A percentile compares a stretch with the other conserved stretches of the same genome.
These are phyloP conservation scores for Aegotheles bennettii DNA, from an alignment of 2,113 vertebrate species.

Conservation along the genomic window DNA sequence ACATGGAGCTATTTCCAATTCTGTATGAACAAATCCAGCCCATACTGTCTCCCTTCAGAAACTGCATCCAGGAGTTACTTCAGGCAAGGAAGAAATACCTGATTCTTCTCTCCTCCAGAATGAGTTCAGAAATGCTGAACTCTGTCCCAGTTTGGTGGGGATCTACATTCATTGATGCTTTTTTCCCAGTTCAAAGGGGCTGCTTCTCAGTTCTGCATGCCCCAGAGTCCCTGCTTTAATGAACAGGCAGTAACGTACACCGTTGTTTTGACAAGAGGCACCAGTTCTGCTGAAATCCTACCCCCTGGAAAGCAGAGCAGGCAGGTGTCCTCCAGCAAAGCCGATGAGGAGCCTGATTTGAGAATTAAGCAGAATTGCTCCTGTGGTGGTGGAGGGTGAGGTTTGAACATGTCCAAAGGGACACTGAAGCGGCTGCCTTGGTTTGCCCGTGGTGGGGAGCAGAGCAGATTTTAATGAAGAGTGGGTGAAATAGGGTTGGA, in stretches of 20 bases:
- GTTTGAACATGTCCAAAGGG: background rate
- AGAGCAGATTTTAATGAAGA: background rate
- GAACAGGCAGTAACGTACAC: background rate
- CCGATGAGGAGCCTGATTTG: background rate
- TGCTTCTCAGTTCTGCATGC: background rate
- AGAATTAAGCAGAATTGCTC: fast-evolving
- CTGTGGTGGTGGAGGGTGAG: fast-evolving
- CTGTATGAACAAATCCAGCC: background rate
- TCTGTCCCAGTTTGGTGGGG: background rate
- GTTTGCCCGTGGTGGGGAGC: background rate
- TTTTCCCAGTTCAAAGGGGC: background rate
- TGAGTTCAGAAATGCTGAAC: background rate
- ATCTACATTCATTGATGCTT: background rate
- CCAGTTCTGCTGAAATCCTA: background rate
- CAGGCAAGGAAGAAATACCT: background rate
- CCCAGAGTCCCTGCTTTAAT: background rate
- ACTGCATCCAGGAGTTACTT: background rate
- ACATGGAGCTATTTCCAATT: background rate
- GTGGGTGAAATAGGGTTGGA: fast-evolving
- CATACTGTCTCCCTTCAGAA: background rate
- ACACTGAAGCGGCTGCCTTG: background rate
- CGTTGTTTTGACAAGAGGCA: background rate
- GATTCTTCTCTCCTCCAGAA: background rate
- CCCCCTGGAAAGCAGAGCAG: background rate
- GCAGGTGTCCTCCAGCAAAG: slow-evolving; percentile 22